These are phyloP conservation scores for Halocynthia roretzi DNA, from an alignment of 23 tunicate species.

Conservation along the genomic window DNA sequence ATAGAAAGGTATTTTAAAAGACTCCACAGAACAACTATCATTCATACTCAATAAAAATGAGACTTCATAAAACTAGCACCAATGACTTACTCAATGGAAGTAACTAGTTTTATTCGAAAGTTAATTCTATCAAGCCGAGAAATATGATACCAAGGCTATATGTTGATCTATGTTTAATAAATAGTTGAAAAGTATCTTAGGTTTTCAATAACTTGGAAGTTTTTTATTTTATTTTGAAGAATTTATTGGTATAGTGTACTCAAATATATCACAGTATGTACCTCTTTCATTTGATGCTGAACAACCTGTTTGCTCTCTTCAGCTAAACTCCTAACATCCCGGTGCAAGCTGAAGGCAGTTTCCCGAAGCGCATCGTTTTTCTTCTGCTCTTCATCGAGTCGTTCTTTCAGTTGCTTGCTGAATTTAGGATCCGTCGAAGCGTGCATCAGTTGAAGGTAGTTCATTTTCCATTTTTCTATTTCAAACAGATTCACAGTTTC, in stretches of 20 bases:
- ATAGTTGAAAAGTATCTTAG: too few relatives aligned
- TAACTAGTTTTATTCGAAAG: too few relatives aligned
- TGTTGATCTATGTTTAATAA: too few relatives aligned
- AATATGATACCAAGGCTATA: too few relatives aligned
- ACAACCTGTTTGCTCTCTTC: constrained; percentile 29
- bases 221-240: too few relatives aligned
- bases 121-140: too few relatives aligned
- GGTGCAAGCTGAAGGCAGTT: constrained; percentile 6
- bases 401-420: constrained; percentile 35
- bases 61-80: too few relatives aligned
- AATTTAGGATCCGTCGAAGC: constrained; percentile 43
- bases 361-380: constrained; percentile 31
- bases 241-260: not conserved
- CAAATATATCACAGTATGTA: not conserved
- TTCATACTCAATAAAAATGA: too few relatives aligned
- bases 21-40: too few relatives aligned
- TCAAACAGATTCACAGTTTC: not conserved
- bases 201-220: too few relatives aligned
- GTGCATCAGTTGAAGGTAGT: constrained; percentile 52
- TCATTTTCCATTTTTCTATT: constrained; percentile 78
- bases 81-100: too few relatives aligned
- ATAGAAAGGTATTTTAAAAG: not conserved
- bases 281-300: constrained; percentile 51
- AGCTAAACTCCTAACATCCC: constrained; percentile 42
- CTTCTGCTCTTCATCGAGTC: constrained; percentile 23